A percentile compares a stretch with the other conserved stretches of the same genome.
phyloP scores from a whole-genome alignment of 2,113 vertebrate species.

The Jacana jacana region DNA sequence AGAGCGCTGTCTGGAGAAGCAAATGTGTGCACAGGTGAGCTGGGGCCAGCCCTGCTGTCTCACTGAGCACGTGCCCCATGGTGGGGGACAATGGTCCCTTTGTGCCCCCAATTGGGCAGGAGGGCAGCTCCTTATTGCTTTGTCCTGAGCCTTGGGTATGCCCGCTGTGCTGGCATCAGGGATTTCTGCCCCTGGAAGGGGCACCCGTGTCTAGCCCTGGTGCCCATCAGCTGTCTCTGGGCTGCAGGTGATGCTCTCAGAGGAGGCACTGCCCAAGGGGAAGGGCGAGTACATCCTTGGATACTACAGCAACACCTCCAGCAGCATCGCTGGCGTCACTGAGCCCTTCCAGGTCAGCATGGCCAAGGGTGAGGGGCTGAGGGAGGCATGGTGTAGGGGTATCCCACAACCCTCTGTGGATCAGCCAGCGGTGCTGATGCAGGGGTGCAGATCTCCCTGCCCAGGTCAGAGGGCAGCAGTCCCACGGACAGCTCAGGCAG shows the following conservation, averaged over 20 bases:
- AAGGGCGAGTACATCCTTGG: conserved; percentile 92
- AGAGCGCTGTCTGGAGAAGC: conserved; percentile 71
- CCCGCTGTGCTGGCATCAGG: not conserved
- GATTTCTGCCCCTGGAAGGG: not conserved
- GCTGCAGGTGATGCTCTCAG: conserved; percentile 87
- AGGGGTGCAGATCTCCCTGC: conserved; percentile 84
- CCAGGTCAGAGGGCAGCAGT: conserved; percentile 78
- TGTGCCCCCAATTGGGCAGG: not conserved
- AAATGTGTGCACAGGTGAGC: conserved; percentile 44
- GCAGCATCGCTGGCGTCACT: conserved; percentile 87
- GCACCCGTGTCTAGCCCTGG: not conserved
- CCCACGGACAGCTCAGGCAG: conserved; percentile 84
- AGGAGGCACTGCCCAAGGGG: conserved; percentile 89
- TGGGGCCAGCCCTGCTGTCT: not conserved
- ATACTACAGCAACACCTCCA: conserved; percentile 91
- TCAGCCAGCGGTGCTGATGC: not conserved
- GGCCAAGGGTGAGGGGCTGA: not conserved
- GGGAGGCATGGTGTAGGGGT: not conserved
- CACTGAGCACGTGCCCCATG: not conserved
- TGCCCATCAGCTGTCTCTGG: not conserved
- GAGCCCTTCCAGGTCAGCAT: conserved; percentile 91
- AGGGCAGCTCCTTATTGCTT: accelerated
- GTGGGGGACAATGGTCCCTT: not conserved
- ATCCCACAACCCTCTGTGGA: not conserved
- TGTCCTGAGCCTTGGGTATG: not conserved